Conservation (phyloP, 2,888 invertebrate genomes). For the Seira musarum region DNA sequence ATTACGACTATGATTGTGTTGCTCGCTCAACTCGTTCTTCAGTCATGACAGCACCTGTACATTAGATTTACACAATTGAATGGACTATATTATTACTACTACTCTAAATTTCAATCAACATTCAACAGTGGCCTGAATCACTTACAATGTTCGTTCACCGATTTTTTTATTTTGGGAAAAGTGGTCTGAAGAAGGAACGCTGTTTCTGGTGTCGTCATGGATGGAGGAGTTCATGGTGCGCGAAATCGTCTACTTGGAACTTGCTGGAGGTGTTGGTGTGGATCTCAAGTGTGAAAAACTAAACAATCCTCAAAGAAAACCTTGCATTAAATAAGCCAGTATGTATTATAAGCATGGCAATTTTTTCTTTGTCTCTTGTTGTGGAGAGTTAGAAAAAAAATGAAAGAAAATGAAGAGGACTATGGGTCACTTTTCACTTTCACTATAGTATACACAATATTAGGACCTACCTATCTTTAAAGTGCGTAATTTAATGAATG, state of each 20-base stretch:
- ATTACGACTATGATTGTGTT: conserved; percentile 75
- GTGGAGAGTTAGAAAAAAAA: conserved; percentile 11
- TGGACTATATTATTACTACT: background rate
- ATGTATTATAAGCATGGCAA: conserved; percentile 2
- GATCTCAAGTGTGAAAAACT: conserved; percentile 12
- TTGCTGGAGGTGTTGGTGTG: background rate
- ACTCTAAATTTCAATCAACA: conserved; percentile 30
- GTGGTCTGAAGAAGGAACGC: background rate
- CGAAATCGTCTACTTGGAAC: background rate
- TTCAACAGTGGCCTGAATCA: conserved; percentile 39
- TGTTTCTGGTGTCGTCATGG: background rate
- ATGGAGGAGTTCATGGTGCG: background rate
- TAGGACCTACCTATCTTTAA: too few relatives aligned
- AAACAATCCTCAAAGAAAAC: conserved; percentile 3
- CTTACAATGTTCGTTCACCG: conserved; percentile 5
- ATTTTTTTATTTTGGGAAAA: background rate
- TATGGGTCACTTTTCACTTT: background rate
- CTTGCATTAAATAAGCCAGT: conserved; percentile 1
- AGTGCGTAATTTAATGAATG: too few relatives aligned
- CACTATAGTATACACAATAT: background rate
- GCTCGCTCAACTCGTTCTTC: conserved; percentile 70
- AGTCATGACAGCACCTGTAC: conserved; percentile 65
- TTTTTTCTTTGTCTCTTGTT: background rate
- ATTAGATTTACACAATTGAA: conserved; percentile 31
- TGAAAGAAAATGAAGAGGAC: background rate